Base-by-base conservation (phyloP, 1,140 invertebrate genomes). In the Neotoxoptera formosana region DNA sequence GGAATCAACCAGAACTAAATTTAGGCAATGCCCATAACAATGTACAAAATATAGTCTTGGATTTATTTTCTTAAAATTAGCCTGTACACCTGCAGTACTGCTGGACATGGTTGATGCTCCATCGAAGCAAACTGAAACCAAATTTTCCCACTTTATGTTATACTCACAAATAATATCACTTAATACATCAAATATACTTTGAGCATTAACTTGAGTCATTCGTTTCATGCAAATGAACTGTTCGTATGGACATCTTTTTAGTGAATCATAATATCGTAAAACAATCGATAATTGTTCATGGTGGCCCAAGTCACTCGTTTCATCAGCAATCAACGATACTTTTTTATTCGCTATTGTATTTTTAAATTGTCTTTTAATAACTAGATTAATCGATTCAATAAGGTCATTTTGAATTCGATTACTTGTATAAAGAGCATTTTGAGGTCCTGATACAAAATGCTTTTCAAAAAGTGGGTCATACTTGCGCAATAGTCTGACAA, bases 351-450 rank as follows among this genome's bases (percentile, higher is more conserved):
- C 36, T 34, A 81, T 81, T 81, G 76, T 81, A 81, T 36, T 81
- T 36, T 81, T n/a, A n/a, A 81, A 34, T 81, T 34, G 30, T 81
- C n/a, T 34, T 83, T 41, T 83, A n/a, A 83, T 83, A 34, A 83
- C 76, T 83, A 20, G 20, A 36, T 83, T 83, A 83, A 83, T 34
- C 0, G 76, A 36, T 83, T 41, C n/a, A 34, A 83, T 83, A 48
- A 93, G 36, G 51, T 93, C 93, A 86, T 90, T 93, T 60, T 93
- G 93, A 34, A 89, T 93, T 34, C 53, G 51, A 53, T 87, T 89
- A 25, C 93, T 93, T 88, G 53, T 56, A 56, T 56, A 56, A 56
- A 56, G 53, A 56, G 23, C 1, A 56, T 25, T 56, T 56, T 56
- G 53, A 41, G 86, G 45, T 30, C n/a, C n/a, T 0, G 41, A 84